Percentiles rank a stretch among this genome's conserved stretches.
Evolutionary conservation across 2,113 vertebrate genomes (phyloP).

Genomic region (Bufo gargarizans): DNA sequence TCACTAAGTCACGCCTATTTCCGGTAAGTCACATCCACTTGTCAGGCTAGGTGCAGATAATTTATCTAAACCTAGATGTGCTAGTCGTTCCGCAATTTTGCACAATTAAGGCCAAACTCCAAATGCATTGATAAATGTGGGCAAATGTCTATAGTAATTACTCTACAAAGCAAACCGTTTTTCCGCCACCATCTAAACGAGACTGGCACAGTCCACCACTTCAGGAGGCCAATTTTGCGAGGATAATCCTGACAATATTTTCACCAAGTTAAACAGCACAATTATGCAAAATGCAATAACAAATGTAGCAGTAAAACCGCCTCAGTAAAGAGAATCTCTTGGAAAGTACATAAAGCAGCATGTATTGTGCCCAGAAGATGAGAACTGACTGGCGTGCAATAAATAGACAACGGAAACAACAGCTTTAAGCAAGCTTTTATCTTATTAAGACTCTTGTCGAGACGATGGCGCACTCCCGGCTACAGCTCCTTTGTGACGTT

Average conservation of each 20-base stretch:
- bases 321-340: slow-evolving; percentile 16
- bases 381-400: neutral
- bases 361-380: slow-evolving; percentile 17
- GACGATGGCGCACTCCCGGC: neutral
- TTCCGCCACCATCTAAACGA: neutral
- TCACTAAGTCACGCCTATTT: too few species aligned
- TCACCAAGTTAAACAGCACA: neutral
- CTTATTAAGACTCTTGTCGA: neutral
- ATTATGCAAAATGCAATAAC: slow-evolving; percentile 34
- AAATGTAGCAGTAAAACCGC: slow-evolving; percentile 29
- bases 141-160: neutral
- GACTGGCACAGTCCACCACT: neutral
- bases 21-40: too few species aligned
- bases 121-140: too few species aligned
- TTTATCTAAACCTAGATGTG: too few species aligned
- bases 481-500: slow-evolving; percentile 4
- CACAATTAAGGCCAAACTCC: too few species aligned
- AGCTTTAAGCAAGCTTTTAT: slow-evolving; percentile 14
- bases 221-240: neutral
- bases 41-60: too few species aligned
- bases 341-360: slow-evolving; percentile 33
- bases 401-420: slow-evolving; percentile 32
- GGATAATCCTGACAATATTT: neutral
- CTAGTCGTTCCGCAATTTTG: too few species aligned
- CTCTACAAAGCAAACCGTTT: neutral